Evolutionary conservation across 2,113 vertebrate species (phyloP), one percentile per base, ranked within the genome.

Genomic region (Aspidoscelis tigris): DNA sequence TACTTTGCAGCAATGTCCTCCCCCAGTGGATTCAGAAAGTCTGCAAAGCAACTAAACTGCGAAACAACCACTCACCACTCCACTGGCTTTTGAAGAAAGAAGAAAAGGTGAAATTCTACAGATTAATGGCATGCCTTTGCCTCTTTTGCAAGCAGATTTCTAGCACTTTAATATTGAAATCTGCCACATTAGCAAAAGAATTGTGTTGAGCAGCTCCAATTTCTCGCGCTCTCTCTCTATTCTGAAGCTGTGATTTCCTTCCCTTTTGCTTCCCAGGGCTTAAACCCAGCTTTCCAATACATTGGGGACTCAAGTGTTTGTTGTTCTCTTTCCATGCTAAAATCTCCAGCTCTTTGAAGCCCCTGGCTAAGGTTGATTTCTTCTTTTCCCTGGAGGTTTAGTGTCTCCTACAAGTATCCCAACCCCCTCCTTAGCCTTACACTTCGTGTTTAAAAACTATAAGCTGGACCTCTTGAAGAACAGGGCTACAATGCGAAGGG

Each of bases 141-240:
- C 90, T 94, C 94, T 91, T 94, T 93, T 95, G 91, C 95, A 95
- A 93, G 92, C 3, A 93, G 94, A 95, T 96, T 74, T 96, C 93
- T 90, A 92, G 90, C 90, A 94, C 95, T 96, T 94, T 95, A 94
- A 96, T 96, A 95, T 95, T 96, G 93, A 96, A 96, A 96, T 94
- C 77, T 76, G 92, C 92, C 92, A 89, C 94, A 95, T 96, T 96
- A 96, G 95, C 95, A 96, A 96, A 95, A 96, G 94, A 96, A 95
- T 95, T 85, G 87, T 69, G 85, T 90, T 93, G 93, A 93, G 94
- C 94, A 93, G 95, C 95, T 93, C 91, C 93, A 89, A 77, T 47
- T 61, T 18, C 58, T 61, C 58, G 18, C 55, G 10, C 39, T 73
- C 66, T 64, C 58, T 90, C 92, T 89, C 88, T 92, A 90, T 88